phyloP scores from a whole-genome alignment of 2,113 vertebrate species.

The Pavo muticus region DNA sequence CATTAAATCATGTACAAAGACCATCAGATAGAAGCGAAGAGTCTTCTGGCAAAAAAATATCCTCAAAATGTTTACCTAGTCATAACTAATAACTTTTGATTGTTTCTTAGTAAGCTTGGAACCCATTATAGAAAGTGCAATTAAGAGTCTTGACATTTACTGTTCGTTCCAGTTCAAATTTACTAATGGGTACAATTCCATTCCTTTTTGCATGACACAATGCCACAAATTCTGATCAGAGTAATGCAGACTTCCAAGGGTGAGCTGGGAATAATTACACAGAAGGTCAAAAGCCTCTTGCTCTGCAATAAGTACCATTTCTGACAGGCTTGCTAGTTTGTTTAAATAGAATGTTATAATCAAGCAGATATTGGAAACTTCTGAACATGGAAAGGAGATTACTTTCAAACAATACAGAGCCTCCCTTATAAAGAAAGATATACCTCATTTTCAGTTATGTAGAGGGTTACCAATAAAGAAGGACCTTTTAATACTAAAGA shows the following conservation, averaged over 20 bases:
- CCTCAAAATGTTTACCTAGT: slow-evolving; percentile 81
- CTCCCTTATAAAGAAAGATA: background rate
- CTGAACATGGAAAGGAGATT: no score
- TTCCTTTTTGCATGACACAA: slow-evolving; percentile 66
- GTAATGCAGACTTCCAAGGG: slow-evolving; percentile 73
- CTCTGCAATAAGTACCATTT: slow-evolving; percentile 67
- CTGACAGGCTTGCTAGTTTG: slow-evolving; percentile 62
- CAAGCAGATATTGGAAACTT: slow-evolving; percentile 42
- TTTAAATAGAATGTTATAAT: slow-evolving; percentile 47
- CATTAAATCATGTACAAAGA: slow-evolving; percentile 66
- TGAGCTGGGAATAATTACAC: slow-evolving; percentile 74
- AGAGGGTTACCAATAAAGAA: slow-evolving; percentile 5
- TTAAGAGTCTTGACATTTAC: slow-evolving; percentile 84
- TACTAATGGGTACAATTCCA: slow-evolving; percentile 77
- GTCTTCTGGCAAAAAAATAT: slow-evolving; percentile 59
- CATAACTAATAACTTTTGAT: slow-evolving; percentile 82
- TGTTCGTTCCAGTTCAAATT: slow-evolving; percentile 76
- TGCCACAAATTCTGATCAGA: slow-evolving; percentile 74
- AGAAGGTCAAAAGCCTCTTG: slow-evolving; percentile 81
- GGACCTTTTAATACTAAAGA: background rate
- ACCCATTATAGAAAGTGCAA: slow-evolving; percentile 76
- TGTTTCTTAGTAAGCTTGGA: slow-evolving; percentile 78
- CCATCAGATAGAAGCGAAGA: slow-evolving; percentile 76
- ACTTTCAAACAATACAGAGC: slow-evolving; percentile 20
- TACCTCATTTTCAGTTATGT: background rate